Evolutionary conservation across 2,797 vertebrate species (phyloP).

Genomic region (Australoheros facetus): DNA sequence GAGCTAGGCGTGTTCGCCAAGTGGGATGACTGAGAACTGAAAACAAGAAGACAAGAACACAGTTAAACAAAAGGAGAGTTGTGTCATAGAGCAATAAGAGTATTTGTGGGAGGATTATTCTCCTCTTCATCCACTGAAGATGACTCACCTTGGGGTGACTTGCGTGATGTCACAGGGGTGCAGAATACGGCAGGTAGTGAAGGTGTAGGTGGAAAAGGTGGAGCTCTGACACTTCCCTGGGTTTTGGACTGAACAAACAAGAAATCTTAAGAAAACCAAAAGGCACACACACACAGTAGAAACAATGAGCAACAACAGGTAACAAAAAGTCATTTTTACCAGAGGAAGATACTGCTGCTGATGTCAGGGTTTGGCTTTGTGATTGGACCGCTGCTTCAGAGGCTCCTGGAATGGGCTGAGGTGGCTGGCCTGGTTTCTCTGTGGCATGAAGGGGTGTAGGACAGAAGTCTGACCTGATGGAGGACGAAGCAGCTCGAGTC

Average conservation of each 20-base stretch:
- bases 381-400: conserved; percentile 70
- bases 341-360: conserved; percentile 20
- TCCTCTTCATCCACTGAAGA: background rate
- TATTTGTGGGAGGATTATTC: background rate
- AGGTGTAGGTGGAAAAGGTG: conserved; percentile 96
- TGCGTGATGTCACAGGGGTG: conserved; percentile 95
- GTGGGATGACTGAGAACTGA: conserved; percentile 67
- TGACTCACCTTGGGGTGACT: conserved; percentile 89
- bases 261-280: background rate
- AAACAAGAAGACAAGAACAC: background rate
- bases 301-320: background rate
- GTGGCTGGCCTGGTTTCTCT: conserved; percentile 18
- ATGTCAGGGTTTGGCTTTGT: conserved; percentile 58
- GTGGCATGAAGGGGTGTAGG: background rate
- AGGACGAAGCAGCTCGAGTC: conserved; percentile 10
- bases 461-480: conserved; percentile 6
- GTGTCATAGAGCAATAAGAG: background rate
- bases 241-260: conserved; percentile 82
- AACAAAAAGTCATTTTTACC: conserved; percentile 38
- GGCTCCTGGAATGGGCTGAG: conserved; percentile 38
- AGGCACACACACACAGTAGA: rapidly evolving
- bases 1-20: conserved; percentile 81
- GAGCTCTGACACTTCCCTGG: conserved; percentile 93
- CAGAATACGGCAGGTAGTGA: conserved; percentile 95
- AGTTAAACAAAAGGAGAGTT: background rate